A percentile compares a stretch with the other conserved stretches of the same genome.
Evolutionary conservation across 2,797 vertebrate species (phyloP).

Genomic region (Mormyrops attenuatus): DNA sequence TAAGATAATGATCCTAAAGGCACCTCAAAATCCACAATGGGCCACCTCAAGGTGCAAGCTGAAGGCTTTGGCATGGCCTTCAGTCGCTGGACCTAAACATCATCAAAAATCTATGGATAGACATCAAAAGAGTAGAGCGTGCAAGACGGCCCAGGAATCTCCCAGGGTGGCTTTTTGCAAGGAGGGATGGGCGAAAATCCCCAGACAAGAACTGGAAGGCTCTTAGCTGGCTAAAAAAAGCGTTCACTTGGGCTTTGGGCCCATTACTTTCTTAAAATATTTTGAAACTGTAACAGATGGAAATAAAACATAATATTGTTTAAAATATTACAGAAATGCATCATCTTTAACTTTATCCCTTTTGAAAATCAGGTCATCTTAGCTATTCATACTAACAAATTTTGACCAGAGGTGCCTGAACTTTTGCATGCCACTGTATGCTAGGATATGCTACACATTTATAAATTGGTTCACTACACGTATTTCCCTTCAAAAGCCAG

Average conservation of each 20-base stretch:
- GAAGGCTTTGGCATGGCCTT: neutral
- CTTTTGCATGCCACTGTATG: neutral
- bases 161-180: neutral
- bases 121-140: neutral
- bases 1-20: no score
- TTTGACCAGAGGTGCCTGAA: neutral
- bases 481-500: no score
- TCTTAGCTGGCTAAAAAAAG: neutral
- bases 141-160: neutral
- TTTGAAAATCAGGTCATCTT: neutral
- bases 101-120: neutral
- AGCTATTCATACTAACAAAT: neutral
- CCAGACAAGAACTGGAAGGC: neutral
- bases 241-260: neutral
- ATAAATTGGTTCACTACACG: no score
- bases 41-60: no score
- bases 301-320: neutral
- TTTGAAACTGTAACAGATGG: neutral
- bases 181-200: neutral
- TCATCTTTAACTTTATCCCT: neutral
- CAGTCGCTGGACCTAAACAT: neutral
- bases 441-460: neutral
- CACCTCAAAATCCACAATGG: no score
- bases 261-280: neutral
- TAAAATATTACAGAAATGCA: neutral